Evolutionary conservation across 2,888 invertebrate species (phyloP), one percentile per base, ranked within the genome.

Genomic region (Brachylomia viminalis): DNA sequence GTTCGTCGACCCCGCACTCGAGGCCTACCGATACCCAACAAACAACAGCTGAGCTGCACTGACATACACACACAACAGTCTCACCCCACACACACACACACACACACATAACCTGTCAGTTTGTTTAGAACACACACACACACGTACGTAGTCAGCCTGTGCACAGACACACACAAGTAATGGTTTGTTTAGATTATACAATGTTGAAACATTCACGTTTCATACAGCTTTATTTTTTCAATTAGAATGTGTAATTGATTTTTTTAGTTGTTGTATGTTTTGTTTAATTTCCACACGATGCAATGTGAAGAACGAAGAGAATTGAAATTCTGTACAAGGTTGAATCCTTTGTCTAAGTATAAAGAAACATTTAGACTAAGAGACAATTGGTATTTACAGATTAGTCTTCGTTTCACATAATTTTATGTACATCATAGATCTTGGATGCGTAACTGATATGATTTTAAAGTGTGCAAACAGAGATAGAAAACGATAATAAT

Each of bases 1-100:
- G 92, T 93, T 95, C 95, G 90, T 91, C 91, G 94, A 94, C 93
- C 95, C 90, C 87, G 79, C 86, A 79, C 88, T 84, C 92, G 93
- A 93, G 94, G 94, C 94, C 95, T 92, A 88, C 91, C 91, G 90
- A 92, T 92, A 91, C 90, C 88, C 86, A 91, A 92, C 93, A 92
- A 92, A 92, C 91, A 94, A 93, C 95, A 94, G 95, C 95, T 94
- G 94, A 94, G 94, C 87, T 90, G 88, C 92, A 91, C 87, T 75
- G 70, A 80, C 90, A 86, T 91, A 88, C 88, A 86, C 90, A 89
- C 77, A 66, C 73, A 67, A 52, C 45, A 42, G 8, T 64, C 61
- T 78, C 72, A 38, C 23, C 76, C 11, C 78, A 77, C 83, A 75
- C 59, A 78, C 38, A 68, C 47, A 62, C 78, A 77, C 83, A 75